These are phyloP conservation scores for Sesia apiformis DNA, from an alignment of 2,888 invertebrate species.

Conservation along the genomic window DNA sequence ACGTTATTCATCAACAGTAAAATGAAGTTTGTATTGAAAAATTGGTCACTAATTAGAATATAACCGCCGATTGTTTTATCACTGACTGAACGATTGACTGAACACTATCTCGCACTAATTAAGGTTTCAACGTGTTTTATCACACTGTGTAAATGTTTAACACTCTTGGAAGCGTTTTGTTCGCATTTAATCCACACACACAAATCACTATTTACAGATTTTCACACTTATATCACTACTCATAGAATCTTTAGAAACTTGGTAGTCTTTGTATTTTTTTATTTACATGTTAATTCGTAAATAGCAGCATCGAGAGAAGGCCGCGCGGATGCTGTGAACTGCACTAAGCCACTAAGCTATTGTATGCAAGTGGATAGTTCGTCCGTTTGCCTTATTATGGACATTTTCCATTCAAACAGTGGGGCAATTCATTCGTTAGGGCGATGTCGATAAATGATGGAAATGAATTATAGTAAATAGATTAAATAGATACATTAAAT, in stretches of 20 bases:
- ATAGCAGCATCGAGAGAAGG: constrained; percentile 30
- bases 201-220: not conserved
- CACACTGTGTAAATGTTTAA: not conserved
- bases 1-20: too few species aligned
- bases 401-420: constrained; percentile 66
- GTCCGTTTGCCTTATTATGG: constrained; percentile 62
- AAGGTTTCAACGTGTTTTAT: not conserved
- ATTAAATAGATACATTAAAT: too few species aligned
- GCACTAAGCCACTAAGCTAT: constrained; percentile 66
- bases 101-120: not conserved
- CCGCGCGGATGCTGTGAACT: constrained; percentile 64
- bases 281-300: constrained; percentile 13
- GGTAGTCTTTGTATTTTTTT: constrained; percentile 3
- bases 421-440: constrained; percentile 43
- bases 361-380: constrained; percentile 72
- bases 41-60: too few species aligned
- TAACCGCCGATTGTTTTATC: too few species aligned
- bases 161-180: not conserved
- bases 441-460: constrained; percentile 6
- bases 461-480: too few species aligned
- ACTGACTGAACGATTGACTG: not conserved
- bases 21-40: too few species aligned
- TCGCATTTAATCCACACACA: not conserved
- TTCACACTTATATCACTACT: not conserved
- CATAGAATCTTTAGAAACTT: not conserved